Conservation (phyloP, 2,113 vertebrate species). For the Burhinus oedicnemus region DNA sequence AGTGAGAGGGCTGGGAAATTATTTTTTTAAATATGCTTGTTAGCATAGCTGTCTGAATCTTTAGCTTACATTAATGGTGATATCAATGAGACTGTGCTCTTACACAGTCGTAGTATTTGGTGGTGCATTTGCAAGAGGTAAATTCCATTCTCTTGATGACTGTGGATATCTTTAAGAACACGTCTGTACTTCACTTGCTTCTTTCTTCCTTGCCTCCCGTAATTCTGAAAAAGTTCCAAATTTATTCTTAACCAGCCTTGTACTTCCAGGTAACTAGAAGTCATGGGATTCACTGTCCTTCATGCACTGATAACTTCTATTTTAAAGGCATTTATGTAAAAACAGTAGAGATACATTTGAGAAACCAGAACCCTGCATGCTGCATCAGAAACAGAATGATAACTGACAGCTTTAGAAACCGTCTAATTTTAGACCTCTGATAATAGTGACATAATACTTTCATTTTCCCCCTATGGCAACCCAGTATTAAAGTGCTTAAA, state of each 20-base stretch:
- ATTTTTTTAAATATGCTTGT: conserved; percentile 12
- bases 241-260: background rate
- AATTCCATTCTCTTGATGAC: background rate
- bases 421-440: background rate
- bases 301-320: background rate
- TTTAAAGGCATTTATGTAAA: conserved; percentile 36
- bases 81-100: background rate
- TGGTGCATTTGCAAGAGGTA: background rate
- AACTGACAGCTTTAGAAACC: background rate
- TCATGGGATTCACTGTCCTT: conserved; percentile 8
- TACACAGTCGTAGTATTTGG: background rate
- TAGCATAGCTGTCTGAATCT: background rate
- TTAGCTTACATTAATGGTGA: background rate
- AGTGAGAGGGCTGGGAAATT: background rate
- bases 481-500: background rate
- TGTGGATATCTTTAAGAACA: background rate
- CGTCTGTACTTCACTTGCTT: background rate
- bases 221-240: background rate
- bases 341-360: background rate
- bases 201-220: background rate
- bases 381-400: background rate
- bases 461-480: background rate
- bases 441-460: background rate
- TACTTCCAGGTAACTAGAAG: background rate
- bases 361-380: background rate